Base-by-base conservation (phyloP, 2,113 vertebrate genomes). In the Grantiella picta region DNA sequence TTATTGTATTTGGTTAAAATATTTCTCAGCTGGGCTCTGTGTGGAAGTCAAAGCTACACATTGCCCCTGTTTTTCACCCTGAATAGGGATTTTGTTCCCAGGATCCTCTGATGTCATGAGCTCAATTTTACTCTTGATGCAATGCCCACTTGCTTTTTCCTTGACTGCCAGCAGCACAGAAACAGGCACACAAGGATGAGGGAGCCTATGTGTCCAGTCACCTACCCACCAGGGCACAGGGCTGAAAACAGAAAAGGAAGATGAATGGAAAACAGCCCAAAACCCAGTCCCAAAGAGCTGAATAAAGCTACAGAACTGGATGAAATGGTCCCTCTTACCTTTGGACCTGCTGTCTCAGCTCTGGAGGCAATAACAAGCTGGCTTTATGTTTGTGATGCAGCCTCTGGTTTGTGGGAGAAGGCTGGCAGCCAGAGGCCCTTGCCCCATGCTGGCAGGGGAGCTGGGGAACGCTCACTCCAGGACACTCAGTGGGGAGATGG, bases 61-160 rank as follows among this genome's bases (percentile, higher is more conserved):
- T 68, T 68, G 52, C 24, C 56, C 44, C 12, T 50, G 40, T 60
- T 95, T 91, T 92, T 94, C 86, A 87, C 9, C 28, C 70, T 96
- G 93, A 96, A 92, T 82, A 84, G 44, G 42, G 65, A 86, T 89
- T 78, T 95, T 96, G 65, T 94, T 94, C 81, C 28, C 59, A 1
- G 2, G 61, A 59, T 54, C 35, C 53, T 87, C 82, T 91, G 80
- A 86, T 73, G 60, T 71, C 86, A 81, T 66, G 47, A 86, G 69
- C 72, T 76, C 3, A 5, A 70, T 92, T 94, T 84, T 86, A 60
- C 29, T 25, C 72, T 78, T 83, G 72, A 89, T 91, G 83, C 21
- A 75, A 82, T 84, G 69, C 60, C 89, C 49, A 42, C 31, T 83
- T 6, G 2, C 17, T 59, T 90, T 56, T 77, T 24, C 56, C 72